Base-by-base conservation (phyloP, 1,140 invertebrate species). In the Capitella teleta region DNA sequence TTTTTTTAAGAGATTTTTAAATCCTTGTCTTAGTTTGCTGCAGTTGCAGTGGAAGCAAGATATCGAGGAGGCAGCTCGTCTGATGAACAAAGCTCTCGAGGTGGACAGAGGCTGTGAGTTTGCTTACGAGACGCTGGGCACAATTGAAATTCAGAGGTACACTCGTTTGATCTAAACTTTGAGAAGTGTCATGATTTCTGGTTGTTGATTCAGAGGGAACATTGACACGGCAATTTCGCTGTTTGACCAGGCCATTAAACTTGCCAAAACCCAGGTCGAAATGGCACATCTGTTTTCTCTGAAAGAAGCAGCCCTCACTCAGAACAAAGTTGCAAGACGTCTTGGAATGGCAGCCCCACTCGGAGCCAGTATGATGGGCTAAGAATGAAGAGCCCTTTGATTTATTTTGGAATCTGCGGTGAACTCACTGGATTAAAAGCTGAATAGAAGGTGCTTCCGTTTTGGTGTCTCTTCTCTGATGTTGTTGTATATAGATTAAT, bases 41-140 rank as follows among this genome's bases (percentile, higher is more conserved):
- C 75, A 82, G 50, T 70, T 94, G 36, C 85, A 91, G 62, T 87
- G 84, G 80, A 81, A 66, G 79, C 81, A 63, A 76, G 70, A 92
- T 67, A 76, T 90, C 40, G 80, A 85, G n/a, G 81, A 82, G 61
- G 84, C 86, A 26, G 76, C 87, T 0, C 74, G 81, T 51, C 76
- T 85, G 28, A 84, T 95, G 28, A 80, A 84, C 34, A 80, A 85
- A 72, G 88, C 87, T 2, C 80, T 95, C 49, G 78, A 85, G 62
- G 74, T 90, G 52, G 92, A 97, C 76, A 79, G 85, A 23, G 87
- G 86, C 70, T 94, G 89, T 77, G 84, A 90, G 74, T 86, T 92
- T 76, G 91, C 85, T 12, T 94, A 89, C 73, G 91, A 97, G 76
- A 92, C 90, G 24, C 74, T 95, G 42, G 91, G 86, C 53, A 91